Percentiles rank a stretch among this genome's conserved stretches.
Conservation (phyloP, 2,888 invertebrate species). For the Conops quadrifasciatus region DNA sequence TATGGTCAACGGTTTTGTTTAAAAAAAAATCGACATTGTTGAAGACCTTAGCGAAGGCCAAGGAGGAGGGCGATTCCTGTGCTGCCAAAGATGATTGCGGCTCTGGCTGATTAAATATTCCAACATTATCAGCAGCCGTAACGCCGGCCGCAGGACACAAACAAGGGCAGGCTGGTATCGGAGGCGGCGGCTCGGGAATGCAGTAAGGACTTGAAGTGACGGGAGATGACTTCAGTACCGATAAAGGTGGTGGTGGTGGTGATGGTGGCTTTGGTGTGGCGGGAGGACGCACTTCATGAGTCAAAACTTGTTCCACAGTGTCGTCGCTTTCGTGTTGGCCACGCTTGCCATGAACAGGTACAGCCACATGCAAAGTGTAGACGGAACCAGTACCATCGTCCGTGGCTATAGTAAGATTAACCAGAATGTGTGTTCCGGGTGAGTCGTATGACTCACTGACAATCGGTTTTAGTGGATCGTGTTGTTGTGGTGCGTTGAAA, state of each 20-base stretch:
- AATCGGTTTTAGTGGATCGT: conserved; percentile 48
- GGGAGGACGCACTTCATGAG: conserved; percentile 48
- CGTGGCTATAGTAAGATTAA: conserved; percentile 83
- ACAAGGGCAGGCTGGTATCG: conserved; percentile 63
- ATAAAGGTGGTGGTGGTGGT: conserved; percentile 3
- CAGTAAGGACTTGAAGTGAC: conserved; percentile 49
- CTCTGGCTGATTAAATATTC: neutral
- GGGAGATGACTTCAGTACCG: neutral
- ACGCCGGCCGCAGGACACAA: conserved; percentile 46
- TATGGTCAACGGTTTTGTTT: too few species aligned
- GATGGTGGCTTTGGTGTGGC: neutral
- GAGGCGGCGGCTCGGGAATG: conserved; percentile 61
- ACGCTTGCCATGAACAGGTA: conserved; percentile 69
- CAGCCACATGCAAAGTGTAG: conserved; percentile 82
- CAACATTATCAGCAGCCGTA: conserved; percentile 26
- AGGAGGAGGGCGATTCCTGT: neutral
- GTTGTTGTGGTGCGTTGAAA: neutral
- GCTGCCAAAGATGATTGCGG: conserved; percentile 1
- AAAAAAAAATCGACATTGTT: too few species aligned
- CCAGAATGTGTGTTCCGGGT: conserved; percentile 72
- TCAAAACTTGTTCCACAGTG: conserved; percentile 53
- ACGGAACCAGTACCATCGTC: conserved; percentile 71
- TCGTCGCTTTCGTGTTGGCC: conserved; percentile 42
- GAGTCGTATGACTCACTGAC: conserved; percentile 52
- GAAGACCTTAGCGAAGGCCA: neutral